Evolutionary conservation across 2,113 vertebrate species (phyloP), one percentile per base, ranked within the genome.

Genomic region (Fregata magnificens): DNA sequence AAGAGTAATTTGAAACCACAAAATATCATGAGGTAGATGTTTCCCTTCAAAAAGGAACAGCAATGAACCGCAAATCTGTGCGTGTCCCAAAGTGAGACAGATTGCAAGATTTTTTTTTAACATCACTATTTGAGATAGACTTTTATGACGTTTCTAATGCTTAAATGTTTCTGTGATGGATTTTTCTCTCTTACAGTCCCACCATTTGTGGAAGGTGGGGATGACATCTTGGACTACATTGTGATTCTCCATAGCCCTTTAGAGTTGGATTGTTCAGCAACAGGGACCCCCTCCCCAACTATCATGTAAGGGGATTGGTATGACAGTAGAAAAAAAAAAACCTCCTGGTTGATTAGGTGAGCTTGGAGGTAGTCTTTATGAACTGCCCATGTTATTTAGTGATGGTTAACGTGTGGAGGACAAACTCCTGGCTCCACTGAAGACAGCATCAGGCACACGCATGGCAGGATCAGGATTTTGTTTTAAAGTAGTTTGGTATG

Each of bases 201-300:
- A 22, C 99, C 99, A 31, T 93, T 97, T 77, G 91, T 99, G 56
- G 99, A 99, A 86, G 99, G 98, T 90, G 98, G 98, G 63, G 98
- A 97, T 47, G 98, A 98, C 29, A 96, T 98, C 74, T 98, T 97
- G 29, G 98, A 98, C 84, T 97, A 97, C 94, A 98, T 98, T 9
- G 99, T 99, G 73, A 98, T 99, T 93, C 93, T 99, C 36, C 98
- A 99, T 94, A 98, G 94, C 83, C 97, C 99, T 49, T 88, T 99
- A 94, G 99, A 99, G 93, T 93, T 99, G 36, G 99, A 99, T 85
- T 99, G 99, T 95, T 98, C 97, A 13, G 98, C 97, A 73, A 97
- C 96, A 26, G 99, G 99, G 90, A 98, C 97, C 16, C 99, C 99
- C 29, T 81, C 98, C 55, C 99, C 99, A 52, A 91, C 96, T 86